Base-by-base conservation (phyloP, 2,797 vertebrate species). In the Zenarchopterus dispar region DNA sequence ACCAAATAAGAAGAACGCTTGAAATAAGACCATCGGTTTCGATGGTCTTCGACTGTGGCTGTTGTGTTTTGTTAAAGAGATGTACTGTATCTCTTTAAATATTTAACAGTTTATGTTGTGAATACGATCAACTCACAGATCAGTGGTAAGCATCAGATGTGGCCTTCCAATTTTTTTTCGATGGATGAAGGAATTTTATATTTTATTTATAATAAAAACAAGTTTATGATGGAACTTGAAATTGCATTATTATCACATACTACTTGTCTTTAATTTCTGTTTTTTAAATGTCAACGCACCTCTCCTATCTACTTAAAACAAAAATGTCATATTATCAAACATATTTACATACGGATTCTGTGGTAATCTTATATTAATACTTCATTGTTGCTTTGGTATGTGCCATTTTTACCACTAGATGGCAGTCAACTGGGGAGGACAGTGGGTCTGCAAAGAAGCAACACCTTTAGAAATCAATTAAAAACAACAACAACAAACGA, bases 1-100 rank as follows among this genome's bases (percentile, higher is more conserved):
- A 91, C 43, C 8, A 0, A 0, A 5, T 28, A 0, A 28, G 28
- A 28, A 42, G 17, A 11, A 0, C 1, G 22, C 19, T 39, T 7
- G 90, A 15, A 46, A 9, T 85, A 88, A 90, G 93, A 93, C 93
- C 94, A 91, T 94, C 92, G 54, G 79, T 90, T 90, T 86, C 81
- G 91, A 94, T 85, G 93, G 93, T 93, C 91, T 91, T 90, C 8
- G 21, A 56, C 43, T 4, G 17, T 17, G 50, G 6, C 13, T 19
- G 1, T 2, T n/a, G 10, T 5, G 4, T 22, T 10, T 21, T 39
- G 13, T 8, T 28, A 11, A 33, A 13, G 2, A 13, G 0, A 13
- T 33, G 19, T 8, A 9, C 16, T 22, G 19, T 2, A 41, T 23
- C 0, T 41, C 23, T 54, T 54, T 6, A 17, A 31, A 18, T 10